Evolutionary conservation across 2,113 vertebrate species (phyloP).

Genomic region (Perca fluviatilis): DNA sequence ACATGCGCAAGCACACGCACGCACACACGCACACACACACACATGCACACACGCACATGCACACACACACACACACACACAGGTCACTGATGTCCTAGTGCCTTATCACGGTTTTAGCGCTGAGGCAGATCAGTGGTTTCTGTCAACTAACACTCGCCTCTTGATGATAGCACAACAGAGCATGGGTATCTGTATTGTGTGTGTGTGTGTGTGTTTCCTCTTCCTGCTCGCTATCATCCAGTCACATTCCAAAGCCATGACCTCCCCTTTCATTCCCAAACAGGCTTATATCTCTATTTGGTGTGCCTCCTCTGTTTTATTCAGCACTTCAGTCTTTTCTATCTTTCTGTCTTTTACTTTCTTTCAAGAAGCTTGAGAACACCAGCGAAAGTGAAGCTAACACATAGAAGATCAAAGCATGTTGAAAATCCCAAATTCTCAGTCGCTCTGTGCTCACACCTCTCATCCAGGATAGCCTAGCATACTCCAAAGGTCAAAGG

Average conservation of each 20-base stretch:
- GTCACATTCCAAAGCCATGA: constrained; percentile 78
- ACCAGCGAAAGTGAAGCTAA: constrained; percentile 14
- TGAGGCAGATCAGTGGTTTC: constrained; percentile 67
- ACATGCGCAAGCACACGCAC: not conserved
- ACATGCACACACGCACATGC: not conserved
- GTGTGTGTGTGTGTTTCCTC: constrained; percentile 56
- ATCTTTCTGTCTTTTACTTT: not conserved
- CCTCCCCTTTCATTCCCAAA: constrained; percentile 38
- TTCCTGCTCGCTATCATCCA: constrained; percentile 72
- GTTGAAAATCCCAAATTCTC: not conserved
- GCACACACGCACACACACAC: not conserved
- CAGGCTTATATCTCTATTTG: constrained; percentile 24
- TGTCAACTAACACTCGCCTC: constrained; percentile 79
- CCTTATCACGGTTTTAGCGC: constrained; percentile 65
- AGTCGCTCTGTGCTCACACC: not conserved
- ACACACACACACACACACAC: constrained; percentile 20
- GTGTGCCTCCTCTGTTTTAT: constrained; percentile 23
- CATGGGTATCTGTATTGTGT: constrained; percentile 34
- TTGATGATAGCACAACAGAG: constrained; percentile 66
- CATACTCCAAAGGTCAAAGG: constrained; percentile 55
- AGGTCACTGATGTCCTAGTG: constrained; percentile 39
- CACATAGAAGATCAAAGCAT: constrained; percentile 4
- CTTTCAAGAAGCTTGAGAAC: not conserved
- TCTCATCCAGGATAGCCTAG: not conserved
- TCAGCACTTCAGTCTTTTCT: not conserved